These are phyloP conservation scores for Tenodera sinensis DNA, from an alignment of 2,888 invertebrate species.

Conservation along the genomic window DNA sequence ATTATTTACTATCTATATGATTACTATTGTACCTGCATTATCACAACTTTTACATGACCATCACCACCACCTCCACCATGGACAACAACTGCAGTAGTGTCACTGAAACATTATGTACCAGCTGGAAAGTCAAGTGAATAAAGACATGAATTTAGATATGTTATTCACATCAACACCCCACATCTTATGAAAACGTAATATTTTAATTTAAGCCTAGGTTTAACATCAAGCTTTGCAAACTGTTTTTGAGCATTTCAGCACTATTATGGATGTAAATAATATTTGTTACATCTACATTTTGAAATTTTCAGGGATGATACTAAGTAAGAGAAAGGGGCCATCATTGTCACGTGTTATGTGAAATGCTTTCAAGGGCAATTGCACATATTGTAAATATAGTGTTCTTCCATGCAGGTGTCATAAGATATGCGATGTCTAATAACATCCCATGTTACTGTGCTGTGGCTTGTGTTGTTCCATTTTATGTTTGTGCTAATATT, in stretches of 20 bases:
- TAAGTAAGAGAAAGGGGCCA: no score
- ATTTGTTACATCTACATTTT: neutral
- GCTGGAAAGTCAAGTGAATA: neutral
- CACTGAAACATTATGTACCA: neutral
- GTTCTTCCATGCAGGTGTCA: neutral
- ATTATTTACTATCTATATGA: neutral
- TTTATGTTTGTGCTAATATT: neutral
- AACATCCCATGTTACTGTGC: neutral
- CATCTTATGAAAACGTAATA: neutral
- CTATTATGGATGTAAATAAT: neutral
- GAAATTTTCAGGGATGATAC: no score
- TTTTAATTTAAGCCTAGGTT: neutral
- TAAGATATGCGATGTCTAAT: neutral
- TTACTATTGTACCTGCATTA: neutral
- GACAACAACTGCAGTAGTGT: neutral
- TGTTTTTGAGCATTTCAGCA: neutral
- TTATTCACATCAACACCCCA: neutral
- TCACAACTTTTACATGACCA: neutral
- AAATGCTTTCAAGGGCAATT: neutral
- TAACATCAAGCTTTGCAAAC: neutral
- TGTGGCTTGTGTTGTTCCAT: neutral
- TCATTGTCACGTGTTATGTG: neutral
- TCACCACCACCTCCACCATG: neutral
- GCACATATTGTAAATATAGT: neutral
- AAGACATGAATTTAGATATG: neutral